Base-by-base conservation (phyloP, 2,797 vertebrate genomes). In the Sylvilagus floridanus region DNA sequence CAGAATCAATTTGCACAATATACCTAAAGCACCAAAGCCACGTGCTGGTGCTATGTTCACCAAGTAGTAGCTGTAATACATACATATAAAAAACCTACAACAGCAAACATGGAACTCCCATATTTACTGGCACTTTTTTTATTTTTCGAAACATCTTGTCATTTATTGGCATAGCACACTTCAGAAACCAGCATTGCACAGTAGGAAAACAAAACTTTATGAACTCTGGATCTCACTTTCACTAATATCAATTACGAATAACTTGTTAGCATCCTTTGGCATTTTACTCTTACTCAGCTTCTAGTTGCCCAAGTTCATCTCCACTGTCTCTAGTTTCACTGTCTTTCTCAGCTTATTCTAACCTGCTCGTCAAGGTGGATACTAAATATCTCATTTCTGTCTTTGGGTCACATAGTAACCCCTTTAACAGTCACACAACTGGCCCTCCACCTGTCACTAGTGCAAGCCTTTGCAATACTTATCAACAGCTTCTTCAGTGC, bases 161-260 rank as follows among this genome's bases (percentile, higher is more conserved):
- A 50, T 77, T 84, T 84, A 52, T 75, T 84, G 63, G 81, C n/a
- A 72, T 47, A 81, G 63, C 3, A 54, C 35, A n/a, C 10, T 76
- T 73, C 42, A 85, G 50, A 76, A 81, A 19, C 26, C 30, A 66
- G 30, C n/a, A 35, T n/a, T 90, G 68, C 65, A 50, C n/a, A 83
- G 8, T 71, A 32, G 30, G 47, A 63, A 91, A 84, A 94, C 30
- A 92, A 90, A 90, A 73, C n/a, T 21, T 84, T 68, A 0, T 88
- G 63, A 81, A 13, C 13, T 26, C 28, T 12, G 32, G 5, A 3
- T 76, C 37, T 50, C 7, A 37, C n/a, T 86, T 32, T 69, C 13
- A 4, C 2, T 66, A 71, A 68, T 32, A 13, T 13, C 42, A 35
- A 30, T 72, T 79, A 66, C 16, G 77, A 81, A 71, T 26, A 30